Evolutionary conservation across 2,113 vertebrate genomes (phyloP), one percentile per base, ranked within the genome.

Genomic region (Pelmatolapia mariae): DNA sequence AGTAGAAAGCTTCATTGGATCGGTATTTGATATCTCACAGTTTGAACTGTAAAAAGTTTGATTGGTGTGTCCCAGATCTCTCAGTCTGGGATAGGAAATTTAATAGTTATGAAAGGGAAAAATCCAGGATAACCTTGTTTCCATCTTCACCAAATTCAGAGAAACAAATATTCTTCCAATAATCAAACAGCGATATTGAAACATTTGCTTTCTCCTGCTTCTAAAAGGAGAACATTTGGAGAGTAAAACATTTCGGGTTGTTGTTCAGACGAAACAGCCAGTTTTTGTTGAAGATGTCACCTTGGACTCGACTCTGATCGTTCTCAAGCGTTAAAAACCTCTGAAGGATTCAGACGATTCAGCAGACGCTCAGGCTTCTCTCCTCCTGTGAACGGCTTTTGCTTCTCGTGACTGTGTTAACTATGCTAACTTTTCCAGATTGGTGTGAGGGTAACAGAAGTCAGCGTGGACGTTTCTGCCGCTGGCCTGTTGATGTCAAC

Each of bases 11-110:
- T 11, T 0, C 15, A 18, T 10, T 7, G 13, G 66, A 45, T 45
- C 8, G 0, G 22, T 73, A 0, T 38, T 26, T 0, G 2, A 45
- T 73, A 73, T 73, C 38, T 10, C 13, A 0, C 40, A 45, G 22
- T 7, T 40, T 43, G 15, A 45, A 4, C 40, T 73, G 22, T 24
- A 18, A 45, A 73, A 1, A 2, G 13, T 45, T 45, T 18, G 8
- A 73, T 18, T 73, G 22, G 68, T 45, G 15, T 10, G 22, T 47
- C 68, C 0, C 16, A 2, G 9, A 16, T 47, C 22, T 43, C 68
- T 2, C 15, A 0, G 43, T 76, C 43, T 19, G 71, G 24, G 71
- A 3, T 19, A 0, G 16, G 15, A 31, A 29, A 47, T 16, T 0
- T 4, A 15, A 45, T 45, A 29, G 4, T 73, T 4, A 45, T 45